These are phyloP conservation scores for Ctenodactylus gundi DNA, from an alignment of 2,113 vertebrate genomes.

Conservation along the genomic window DNA sequence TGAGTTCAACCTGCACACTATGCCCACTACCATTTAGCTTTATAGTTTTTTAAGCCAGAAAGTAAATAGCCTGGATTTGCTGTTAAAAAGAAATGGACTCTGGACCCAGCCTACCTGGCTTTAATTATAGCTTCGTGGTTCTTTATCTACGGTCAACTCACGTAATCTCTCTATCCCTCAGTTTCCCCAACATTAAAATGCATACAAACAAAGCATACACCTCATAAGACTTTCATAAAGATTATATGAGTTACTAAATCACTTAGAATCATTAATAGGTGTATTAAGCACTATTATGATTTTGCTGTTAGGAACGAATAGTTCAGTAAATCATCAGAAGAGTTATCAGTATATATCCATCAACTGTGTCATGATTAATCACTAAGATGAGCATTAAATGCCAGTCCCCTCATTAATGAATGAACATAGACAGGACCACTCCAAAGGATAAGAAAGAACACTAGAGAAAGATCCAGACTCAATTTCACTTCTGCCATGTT, in stretches of 20 bases:
- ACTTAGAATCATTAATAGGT: neutral
- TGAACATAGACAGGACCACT: neutral
- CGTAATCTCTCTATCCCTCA: neutral
- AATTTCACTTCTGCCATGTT: neutral
- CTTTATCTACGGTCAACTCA: neutral
- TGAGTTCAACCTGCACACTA: neutral
- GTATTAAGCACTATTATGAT: neutral
- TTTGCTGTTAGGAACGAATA: neutral
- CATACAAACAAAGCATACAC: neutral
- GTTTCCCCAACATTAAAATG: slow-evolving; percentile 6
- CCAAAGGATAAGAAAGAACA: neutral
- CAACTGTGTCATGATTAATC: neutral
- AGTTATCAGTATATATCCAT: neutral
- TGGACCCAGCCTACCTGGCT: neutral
- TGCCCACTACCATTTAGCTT: neutral
- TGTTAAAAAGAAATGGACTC: neutral
- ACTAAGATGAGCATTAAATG: neutral
- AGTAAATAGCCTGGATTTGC: neutral
- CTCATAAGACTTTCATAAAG: neutral
- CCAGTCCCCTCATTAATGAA: neutral
- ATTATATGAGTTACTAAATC: neutral
- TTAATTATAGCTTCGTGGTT: neutral
- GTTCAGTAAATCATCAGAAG: neutral
- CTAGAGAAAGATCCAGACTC: neutral
- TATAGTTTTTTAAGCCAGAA: neutral